Base-by-base conservation (phyloP, 2,797 vertebrate species). In the Acomys russatus region DNA sequence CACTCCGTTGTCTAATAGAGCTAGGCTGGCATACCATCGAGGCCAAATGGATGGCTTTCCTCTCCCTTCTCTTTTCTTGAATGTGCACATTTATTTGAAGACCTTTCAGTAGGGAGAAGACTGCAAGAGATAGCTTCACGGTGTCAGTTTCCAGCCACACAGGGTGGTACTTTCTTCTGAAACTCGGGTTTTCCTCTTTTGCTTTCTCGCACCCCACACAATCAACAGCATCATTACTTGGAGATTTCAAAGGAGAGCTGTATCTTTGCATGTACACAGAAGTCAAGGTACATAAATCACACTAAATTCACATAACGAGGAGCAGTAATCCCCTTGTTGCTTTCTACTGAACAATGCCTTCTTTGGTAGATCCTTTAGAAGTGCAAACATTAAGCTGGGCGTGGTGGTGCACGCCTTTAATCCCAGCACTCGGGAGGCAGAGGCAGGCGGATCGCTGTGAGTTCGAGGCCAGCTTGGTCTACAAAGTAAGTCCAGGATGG, bases 1-100 rank as follows among this genome's bases (percentile, higher is more conserved):
- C 77, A 96, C 94, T 94, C 92, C 68, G 80, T 79, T 95, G 92
- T 97, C 96, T 97, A 68, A 85, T 76, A 70, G 44, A 92, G 92
- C 96, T 90, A 95, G 83, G 77, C 66, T 92, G 89, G 94, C 87
- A 79, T 0, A n/a, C 88, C 51, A 82, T 51, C 49, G 90, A 91
- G 91, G 93, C 83, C 82, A 80, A 91, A 88, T 68, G 70, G 54
- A 80, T 59, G 71, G 22, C 30, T 30, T 88, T 70, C 5, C 44
- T 25, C 83, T 73, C 6, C 7, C 54, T 28, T 9, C 14, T 66
- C 61, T 25, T 80, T n/a, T 89, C 54, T 44, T 94, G 71, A 7
- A 64, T 35, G 51, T 61, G 56, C 76, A 92, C 90, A 88, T 93
- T 94, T 88, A 94, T 90, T 95, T 96, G 94, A 85, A 96, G 76